A percentile compares a stretch with the other conserved stretches of the same genome.
Evolutionary conservation across 2,113 vertebrate species (phyloP).

Genomic region (Sardina pilchardus): DNA sequence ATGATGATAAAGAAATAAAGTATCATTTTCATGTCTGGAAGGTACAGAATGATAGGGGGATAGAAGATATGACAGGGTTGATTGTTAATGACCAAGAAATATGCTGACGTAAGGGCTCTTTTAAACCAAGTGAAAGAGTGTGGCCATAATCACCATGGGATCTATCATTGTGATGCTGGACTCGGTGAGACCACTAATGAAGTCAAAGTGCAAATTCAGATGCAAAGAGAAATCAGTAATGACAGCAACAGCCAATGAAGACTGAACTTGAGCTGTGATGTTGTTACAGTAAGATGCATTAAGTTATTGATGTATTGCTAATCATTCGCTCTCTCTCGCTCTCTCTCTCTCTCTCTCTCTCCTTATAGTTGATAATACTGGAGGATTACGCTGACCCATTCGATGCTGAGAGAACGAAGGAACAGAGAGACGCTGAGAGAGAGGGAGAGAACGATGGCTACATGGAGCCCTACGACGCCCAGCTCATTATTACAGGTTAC

Average conservation of each 20-base stretch:
- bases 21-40: neutral
- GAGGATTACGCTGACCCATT: slow-evolving; percentile 95
- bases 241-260: neutral
- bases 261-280: neutral
- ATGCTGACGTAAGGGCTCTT: neutral
- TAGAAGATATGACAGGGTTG: neutral
- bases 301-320: neutral
- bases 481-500: slow-evolving; percentile 95
- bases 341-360: slow-evolving; percentile 11
- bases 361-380: slow-evolving; percentile 85
- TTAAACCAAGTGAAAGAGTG: neutral
- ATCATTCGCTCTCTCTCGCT: neutral
- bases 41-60: neutral
- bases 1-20: neutral
- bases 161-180: neutral
- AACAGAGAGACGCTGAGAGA: slow-evolving; percentile 86
- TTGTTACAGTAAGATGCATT: neutral
- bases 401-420: slow-evolving; percentile 87
- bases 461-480: slow-evolving; percentile 95
- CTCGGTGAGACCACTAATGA: neutral
- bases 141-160: neutral
- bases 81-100: neutral
- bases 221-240: neutral
- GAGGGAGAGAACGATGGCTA: slow-evolving; percentile 90
- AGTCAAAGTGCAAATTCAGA: neutral